Evolutionary conservation across 2,797 vertebrate genomes (phyloP).

Genomic region (Spatula versicolor): DNA sequence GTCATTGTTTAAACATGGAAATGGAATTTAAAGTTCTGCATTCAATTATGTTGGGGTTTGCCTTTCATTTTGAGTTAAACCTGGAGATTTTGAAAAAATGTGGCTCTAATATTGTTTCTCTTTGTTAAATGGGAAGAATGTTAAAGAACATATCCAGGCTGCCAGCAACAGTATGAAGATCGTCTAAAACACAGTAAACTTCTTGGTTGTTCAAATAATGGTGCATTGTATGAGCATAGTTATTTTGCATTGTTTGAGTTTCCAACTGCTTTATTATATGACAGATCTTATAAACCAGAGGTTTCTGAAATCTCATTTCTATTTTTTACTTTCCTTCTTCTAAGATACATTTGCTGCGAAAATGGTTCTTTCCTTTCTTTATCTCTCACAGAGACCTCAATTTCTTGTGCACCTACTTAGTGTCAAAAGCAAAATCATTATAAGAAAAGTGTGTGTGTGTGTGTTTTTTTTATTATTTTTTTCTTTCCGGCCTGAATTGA

Average conservation of each 20-base stretch:
- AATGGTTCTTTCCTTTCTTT: not conserved
- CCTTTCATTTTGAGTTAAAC: constrained; percentile 44
- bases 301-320: not conserved
- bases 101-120: not conserved
- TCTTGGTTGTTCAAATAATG: constrained; percentile 31
- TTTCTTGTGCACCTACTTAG: not conserved
- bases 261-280: not conserved
- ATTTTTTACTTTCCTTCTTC: not conserved
- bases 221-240: not conserved
- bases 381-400: not conserved
- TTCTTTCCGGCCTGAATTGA: not conserved
- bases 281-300: constrained; percentile 1
- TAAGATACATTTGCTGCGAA: not conserved
- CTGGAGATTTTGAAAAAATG: not conserved
- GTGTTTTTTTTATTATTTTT: not conserved
- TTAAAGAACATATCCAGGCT: not conserved
- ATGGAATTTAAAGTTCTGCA: constrained; percentile 27
- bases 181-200: not conserved
- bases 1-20: constrained; percentile 30
- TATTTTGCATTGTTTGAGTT: constrained; percentile 10
- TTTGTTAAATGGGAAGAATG: constrained; percentile 4
- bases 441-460: not conserved
- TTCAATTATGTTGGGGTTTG: constrained; percentile 39
- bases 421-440: constrained; percentile 5
- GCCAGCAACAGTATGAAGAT: not conserved